Base-by-base conservation (phyloP, 2,888 invertebrate genomes). In the Timema cristinae region DNA sequence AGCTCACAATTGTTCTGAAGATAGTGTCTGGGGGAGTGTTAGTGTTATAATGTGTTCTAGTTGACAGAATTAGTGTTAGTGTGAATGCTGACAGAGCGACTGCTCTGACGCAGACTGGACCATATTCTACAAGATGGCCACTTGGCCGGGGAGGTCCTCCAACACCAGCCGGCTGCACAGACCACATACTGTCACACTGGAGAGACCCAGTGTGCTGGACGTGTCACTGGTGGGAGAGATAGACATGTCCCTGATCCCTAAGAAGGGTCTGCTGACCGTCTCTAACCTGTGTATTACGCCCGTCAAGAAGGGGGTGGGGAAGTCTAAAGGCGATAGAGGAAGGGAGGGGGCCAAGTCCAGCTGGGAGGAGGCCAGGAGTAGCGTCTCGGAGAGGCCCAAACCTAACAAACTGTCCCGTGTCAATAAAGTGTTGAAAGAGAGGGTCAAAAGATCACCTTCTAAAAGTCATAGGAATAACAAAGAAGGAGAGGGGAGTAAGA, bases 181-280 rank as follows among this genome's bases (percentile, higher is more conserved):
- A 11, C 87, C 88, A 0, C 79, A 84, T 68, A 88, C 88, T 0
- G 87, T 87, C 2, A 86, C 86, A 13, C 79, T 88, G 71, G 86
- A 86, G 61, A 83, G 83, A 66, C 87, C 88, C 0, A 81, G 83
- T 56, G 80, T 88, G 6, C 79, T 88, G 70, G 84, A 88, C 77
- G 84, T 85, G 1, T 79, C 82, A 59, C 80, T 86, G 49, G 80
- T 85, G 52, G 82, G 83, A 15, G 85, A 85, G 76, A 81, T 88
- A 51, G 88, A 87, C 78, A 87, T 88, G 87, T 78, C 84, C 68
- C 79, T 87, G 50, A 82, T 84, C 67, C n/a, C n/a, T n/a, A 85
- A 86, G 77, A 86, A 86, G 76, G 82, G 85, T 66, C 79, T 87
- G 13, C 81, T 83, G 68, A 76, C 77, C 13, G 81, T 83, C 15